Evolutionary conservation across 2,888 invertebrate genomes (phyloP).

Genomic region (Ectemnius cavifrons): DNA sequence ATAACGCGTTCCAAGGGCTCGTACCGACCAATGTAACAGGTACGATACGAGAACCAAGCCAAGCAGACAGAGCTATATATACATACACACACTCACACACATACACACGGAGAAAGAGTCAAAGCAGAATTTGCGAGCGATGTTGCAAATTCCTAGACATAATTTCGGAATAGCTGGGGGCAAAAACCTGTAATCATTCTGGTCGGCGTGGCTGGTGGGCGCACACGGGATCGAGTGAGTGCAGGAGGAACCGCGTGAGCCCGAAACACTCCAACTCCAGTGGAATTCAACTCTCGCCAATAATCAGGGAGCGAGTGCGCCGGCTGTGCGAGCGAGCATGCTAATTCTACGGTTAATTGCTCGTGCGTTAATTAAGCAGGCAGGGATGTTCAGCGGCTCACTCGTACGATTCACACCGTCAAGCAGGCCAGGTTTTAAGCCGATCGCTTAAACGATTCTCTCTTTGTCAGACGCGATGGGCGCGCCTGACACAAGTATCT

Average conservation of each 20-base stretch:
- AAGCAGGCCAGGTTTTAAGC: too few relatives aligned
- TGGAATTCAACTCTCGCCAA: conserved; percentile 47
- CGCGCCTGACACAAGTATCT: conserved; percentile 32
- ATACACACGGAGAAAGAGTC: too few relatives aligned
- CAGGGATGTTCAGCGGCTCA: conserved; percentile 47
- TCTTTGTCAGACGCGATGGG: not conserved
- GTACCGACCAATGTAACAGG: too few relatives aligned
- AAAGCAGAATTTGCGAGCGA: too few relatives aligned
- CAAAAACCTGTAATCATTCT: conserved; percentile 48
- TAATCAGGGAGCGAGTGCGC: conserved; percentile 28
- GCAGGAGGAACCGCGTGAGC: too few relatives aligned
- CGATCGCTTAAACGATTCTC: not conserved
- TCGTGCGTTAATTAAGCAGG: conserved; percentile 54
- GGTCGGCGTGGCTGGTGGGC: conserved; percentile 8
- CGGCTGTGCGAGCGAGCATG: conserved; percentile 39
- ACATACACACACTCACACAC: too few relatives aligned
- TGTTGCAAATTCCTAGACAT: not conserved
- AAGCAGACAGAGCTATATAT: too few relatives aligned
- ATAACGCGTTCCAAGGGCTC: too few relatives aligned
- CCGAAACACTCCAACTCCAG: conserved; percentile 37
- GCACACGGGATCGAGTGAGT: too few relatives aligned
- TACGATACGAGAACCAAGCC: too few relatives aligned
- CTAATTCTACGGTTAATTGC: conserved; percentile 54
- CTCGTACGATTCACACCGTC: too few relatives aligned
- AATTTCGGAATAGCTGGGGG: conserved; percentile 18